Evolutionary conservation across 2,113 vertebrate genomes (phyloP), one percentile per base, ranked within the genome.

Genomic region (Chelonoidis abingdonii): DNA sequence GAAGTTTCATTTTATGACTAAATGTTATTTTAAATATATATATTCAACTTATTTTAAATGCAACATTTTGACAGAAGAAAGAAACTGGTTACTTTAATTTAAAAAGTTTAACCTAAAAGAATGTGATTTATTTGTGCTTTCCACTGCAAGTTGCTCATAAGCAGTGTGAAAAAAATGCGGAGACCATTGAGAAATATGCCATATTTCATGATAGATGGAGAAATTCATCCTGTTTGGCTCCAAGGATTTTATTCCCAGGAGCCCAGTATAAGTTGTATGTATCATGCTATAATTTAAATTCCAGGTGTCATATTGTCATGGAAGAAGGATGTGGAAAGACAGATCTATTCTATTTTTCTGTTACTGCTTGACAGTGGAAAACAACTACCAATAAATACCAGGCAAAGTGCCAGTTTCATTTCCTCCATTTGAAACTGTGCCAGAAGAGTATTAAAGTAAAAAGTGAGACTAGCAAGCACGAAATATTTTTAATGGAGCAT

Each of bases 371-470:
- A 79, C 76, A 65, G 8, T 38, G 53, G 47, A 89, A 53, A 90
- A 16, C 47, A 72, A 93, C 75, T 85, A 85, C 75, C 94, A 69
- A 76, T 84, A 86, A 87, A 90, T 49, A 80, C 6, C 5, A 50
- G 62, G 52, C 84, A 49, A 25, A 25, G 9, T 35, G 65, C 84
- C 79, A 65, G n/a, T 21, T 78, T 80, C 76, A 53, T 52, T 81
- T 93, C 69, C 86, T 62, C 53, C 89, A 94, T 41, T 41, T 80
- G 50, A 78, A 47, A 84, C 76, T 56, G 27, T 83, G 53, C 85
- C 89, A 87, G 3, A 78, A 76, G 41, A 87, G 86, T 56, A 94
- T 76, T 50, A 47, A 83, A 95, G 82, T 38, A 92, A 94, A 93
- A 91, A 88, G 49, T 14, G 11, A 86, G 47, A n/a, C 54, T 38